Evolutionary conservation across 2,797 vertebrate genomes (phyloP).

Genomic region (Enteromius argenteus): DNA sequence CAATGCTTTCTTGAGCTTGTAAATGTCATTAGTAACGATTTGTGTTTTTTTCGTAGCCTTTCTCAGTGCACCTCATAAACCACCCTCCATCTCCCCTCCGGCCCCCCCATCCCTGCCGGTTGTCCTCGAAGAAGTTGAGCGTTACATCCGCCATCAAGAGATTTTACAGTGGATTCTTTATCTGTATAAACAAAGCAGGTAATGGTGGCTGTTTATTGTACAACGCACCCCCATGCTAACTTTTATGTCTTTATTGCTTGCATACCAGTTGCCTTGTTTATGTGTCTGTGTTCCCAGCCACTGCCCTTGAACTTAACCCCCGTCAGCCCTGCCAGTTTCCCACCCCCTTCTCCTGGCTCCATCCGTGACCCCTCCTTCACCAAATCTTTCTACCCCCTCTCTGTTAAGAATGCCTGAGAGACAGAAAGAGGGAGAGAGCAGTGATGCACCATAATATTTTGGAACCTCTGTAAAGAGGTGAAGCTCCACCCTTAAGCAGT

Average conservation of each 20-base stretch:
- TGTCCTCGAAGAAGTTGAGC: constrained; percentile 58
- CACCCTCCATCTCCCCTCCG: constrained; percentile 43
- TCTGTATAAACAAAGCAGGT: constrained; percentile 81
- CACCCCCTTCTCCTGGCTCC: constrained; percentile 32
- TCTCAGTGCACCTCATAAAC: constrained; percentile 45
- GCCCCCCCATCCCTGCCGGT: constrained; percentile 22
- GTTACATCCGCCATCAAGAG: constrained; percentile 54
- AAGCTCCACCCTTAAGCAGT: neutral
- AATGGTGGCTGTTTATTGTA: constrained; percentile 83
- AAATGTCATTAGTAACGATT: constrained; percentile 54
- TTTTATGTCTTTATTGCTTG: constrained; percentile 81
- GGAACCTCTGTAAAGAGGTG: neutral
- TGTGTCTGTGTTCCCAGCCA: constrained; percentile 75
- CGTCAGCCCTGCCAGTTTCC: constrained; percentile 13
- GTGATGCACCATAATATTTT: neutral
- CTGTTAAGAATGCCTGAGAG: constrained; percentile 52
- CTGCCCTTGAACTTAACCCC: constrained; percentile 82
- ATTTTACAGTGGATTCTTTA: constrained; percentile 73
- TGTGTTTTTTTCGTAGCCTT: constrained; percentile 28
- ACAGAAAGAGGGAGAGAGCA: neutral
- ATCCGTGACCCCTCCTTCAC: constrained; percentile 35
- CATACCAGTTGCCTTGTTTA: constrained; percentile 82
- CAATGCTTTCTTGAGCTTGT: constrained; percentile 48
- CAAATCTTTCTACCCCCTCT: constrained; percentile 68
- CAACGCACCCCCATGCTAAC: constrained; percentile 78